Conservation (phyloP, 2,113 vertebrate species). For the Dinomys branickii region DNA sequence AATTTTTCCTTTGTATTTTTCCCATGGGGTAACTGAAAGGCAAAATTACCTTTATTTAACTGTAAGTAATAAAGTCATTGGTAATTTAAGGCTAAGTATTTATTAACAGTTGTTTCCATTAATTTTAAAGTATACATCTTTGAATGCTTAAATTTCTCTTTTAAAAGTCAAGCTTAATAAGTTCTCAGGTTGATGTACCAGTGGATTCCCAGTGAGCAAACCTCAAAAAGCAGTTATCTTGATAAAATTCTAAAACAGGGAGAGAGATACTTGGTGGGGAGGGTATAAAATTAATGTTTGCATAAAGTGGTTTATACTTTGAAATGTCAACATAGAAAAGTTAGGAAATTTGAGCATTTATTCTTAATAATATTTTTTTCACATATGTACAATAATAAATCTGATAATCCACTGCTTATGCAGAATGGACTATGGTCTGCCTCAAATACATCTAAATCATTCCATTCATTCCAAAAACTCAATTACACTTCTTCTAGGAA, state of each 20-base stretch:
- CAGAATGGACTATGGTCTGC: not conserved
- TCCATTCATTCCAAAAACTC: constrained; percentile 49
- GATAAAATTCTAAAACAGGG: constrained; percentile 51
- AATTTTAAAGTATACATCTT: not conserved
- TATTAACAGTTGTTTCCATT: not conserved
- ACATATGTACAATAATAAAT: constrained; percentile 48
- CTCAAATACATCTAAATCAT: constrained; percentile 45
- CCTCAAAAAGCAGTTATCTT: not conserved
- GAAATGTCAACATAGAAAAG: constrained; percentile 37
- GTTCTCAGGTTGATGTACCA: not conserved
- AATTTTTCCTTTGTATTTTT: not conserved
- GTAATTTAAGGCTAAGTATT: not conserved
- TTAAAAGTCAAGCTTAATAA: constrained; percentile 14
- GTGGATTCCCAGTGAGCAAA: not conserved
- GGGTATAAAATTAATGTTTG: constrained; percentile 52
- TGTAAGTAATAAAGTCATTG: not conserved
- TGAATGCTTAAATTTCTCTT: not conserved
- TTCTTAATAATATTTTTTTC: constrained; percentile 39
- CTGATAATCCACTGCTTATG: constrained; percentile 12
- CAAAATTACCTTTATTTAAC: not conserved
- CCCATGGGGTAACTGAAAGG: not conserved
- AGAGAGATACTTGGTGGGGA: not conserved
- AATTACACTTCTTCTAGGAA: constrained; percentile 46
- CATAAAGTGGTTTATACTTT: constrained; percentile 14
- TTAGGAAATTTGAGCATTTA: not conserved